A percentile compares a stretch with the other conserved stretches of the same genome.
Conservation (phyloP, 2,888 invertebrate genomes). For the Carterocephalus palaemon region DNA sequence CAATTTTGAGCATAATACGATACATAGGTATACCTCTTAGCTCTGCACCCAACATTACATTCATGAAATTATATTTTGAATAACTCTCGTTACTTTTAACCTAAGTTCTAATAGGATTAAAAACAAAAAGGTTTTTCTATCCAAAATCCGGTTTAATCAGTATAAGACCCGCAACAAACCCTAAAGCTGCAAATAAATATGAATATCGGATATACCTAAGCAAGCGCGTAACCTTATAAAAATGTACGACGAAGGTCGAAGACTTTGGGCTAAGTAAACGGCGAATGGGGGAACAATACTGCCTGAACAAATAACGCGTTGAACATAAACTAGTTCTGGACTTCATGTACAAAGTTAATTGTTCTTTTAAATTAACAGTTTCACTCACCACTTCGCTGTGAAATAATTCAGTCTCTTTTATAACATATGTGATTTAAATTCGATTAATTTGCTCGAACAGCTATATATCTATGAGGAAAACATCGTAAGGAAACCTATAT, state of each 20-base stretch:
- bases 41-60: too few relatives aligned
- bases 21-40: too few relatives aligned
- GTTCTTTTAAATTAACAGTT: constrained; percentile 1
- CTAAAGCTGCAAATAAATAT: constrained; percentile 1
- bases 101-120: too few relatives aligned
- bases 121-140: background rate
- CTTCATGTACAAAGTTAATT: background rate
- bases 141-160: background rate
- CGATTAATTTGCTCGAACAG: too few relatives aligned
- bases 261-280: constrained; percentile 2
- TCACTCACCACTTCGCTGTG: background rate
- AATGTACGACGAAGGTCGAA: constrained; percentile 6
- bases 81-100: too few relatives aligned
- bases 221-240: constrained; percentile 4
- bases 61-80: too few relatives aligned
- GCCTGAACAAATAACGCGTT: constrained; percentile 6
- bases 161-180: background rate
- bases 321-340: background rate
- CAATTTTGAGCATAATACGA: too few relatives aligned
- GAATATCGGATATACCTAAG: background rate
- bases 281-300: background rate
- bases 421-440: too few relatives aligned
- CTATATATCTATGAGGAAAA: too few relatives aligned
- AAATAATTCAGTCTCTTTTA: background rate
- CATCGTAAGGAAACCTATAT: too few relatives aligned